phyloP scores from a whole-genome alignment of 2,888 invertebrate genomes.

The Phorcus lineatus region DNA sequence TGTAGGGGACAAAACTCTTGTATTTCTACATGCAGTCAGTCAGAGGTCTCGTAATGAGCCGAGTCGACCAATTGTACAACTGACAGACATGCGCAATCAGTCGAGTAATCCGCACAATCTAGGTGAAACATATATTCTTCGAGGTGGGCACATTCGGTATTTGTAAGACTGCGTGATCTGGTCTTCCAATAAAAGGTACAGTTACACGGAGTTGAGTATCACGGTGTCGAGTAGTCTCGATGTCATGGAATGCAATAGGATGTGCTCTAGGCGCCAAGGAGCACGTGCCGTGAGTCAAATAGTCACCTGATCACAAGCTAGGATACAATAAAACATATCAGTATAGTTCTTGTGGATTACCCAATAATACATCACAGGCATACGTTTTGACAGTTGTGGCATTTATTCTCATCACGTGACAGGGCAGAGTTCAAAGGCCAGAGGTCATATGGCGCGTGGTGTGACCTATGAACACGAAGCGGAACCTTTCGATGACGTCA shows the following conservation, averaged over 20 bases:
- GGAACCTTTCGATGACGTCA: not conserved
- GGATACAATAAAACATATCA: not conserved
- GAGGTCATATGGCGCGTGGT: not conserved
- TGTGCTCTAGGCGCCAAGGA: not conserved
- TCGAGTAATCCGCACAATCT: not conserved
- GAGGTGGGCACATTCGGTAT: slow-evolving; percentile 10
- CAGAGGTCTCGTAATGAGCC: not conserved
- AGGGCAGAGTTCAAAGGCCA: not conserved
- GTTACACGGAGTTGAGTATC: slow-evolving; percentile 1
- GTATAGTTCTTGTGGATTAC: too few relatives aligned
- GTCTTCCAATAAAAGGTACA: not conserved
- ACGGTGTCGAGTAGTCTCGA: not conserved
- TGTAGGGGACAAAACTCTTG: not conserved
- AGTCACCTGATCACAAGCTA: slow-evolving; percentile 21
- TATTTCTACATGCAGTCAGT: not conserved
- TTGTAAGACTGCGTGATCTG: not conserved
- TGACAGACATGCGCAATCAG: not conserved
- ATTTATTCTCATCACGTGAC: not conserved
- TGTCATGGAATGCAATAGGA: slow-evolving; percentile 18
- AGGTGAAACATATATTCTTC: not conserved
- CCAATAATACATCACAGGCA: not conserved
- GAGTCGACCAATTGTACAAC: not conserved
- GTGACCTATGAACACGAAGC: not conserved
- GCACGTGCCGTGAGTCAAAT: not conserved
- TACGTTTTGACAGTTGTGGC: slow-evolving; percentile 7